Evolutionary conservation across 2,797 vertebrate genomes (phyloP), one percentile per base, ranked within the genome.

Genomic region (Threskiornis aethiopicus): DNA sequence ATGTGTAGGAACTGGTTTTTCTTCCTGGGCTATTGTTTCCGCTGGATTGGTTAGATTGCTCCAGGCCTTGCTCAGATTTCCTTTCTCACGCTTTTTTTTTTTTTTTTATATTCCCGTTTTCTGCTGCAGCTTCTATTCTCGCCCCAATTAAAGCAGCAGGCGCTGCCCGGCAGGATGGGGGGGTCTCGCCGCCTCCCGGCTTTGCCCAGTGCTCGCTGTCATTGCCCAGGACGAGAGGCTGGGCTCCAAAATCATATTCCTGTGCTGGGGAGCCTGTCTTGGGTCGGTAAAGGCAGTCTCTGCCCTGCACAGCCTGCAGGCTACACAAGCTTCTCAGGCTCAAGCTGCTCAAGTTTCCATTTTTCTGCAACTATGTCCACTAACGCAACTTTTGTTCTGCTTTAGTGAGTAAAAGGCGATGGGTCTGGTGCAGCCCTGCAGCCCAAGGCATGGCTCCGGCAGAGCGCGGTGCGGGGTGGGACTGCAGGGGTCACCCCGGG

Each of bases 1-100:
- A 13, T 94, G 87, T 87, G 86, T 77, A 81, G 87, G 93, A 98
- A 98, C 97, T 94, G 96, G 97, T 98, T 97, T 97, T 97, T 97
- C 97, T 97, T 96, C 96, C 95, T 89, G 93, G 95, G 91, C 96
- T 87, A 92, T 97, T 97, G 97, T 97, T 97, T 96, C 97, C 96
- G 93, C 97, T 95, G 95, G 90, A 95, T 94, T 91, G 95, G 96
- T 46, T 96, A 90, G 94, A 93, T 96, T 26, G 94, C 97, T 97
- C 67, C 95, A 87, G 97, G 97, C 95, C 80, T 95, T 33, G 33
- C 93, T 96, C 87, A 94, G 69, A 78, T 97, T 97, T 97, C 97
- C 97, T 97, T 97, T 97, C 97, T 97, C 97, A 96, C 97, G 95
- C 86, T 71, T 89, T 79, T 72, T 86, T 85, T 85, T 73, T 54